Conservation (phyloP, 2,113 vertebrate species). For the Xiphorhynchus elegans region DNA sequence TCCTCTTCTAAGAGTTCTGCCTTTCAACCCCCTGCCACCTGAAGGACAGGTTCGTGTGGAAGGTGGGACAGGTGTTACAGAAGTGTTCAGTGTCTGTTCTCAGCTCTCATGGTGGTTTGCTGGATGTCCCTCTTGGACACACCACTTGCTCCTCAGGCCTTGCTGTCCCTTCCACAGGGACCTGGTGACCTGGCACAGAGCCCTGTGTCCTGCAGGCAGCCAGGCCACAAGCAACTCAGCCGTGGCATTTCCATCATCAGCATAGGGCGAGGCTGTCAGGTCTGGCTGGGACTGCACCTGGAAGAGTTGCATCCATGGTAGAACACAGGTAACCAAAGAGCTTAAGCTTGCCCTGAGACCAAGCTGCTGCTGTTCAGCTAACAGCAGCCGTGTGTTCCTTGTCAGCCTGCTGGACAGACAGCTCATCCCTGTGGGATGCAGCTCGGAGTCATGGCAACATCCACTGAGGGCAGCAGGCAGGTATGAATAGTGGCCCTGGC, state of each 20-base stretch:
- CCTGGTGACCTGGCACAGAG: not conserved
- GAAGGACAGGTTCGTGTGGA: not conserved
- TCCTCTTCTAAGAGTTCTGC: rapidly evolving
- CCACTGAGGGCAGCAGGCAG: not conserved
- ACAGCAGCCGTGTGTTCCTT: not conserved
- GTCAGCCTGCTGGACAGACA: not conserved
- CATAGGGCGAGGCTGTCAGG: not conserved
- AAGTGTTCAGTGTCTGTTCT: not conserved
- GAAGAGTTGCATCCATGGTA: not conserved
- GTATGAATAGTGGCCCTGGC: not conserved
- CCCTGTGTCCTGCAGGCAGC: not conserved
- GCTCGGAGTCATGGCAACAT: not conserved
- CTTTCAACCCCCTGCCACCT: rapidly evolving
- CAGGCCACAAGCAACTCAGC: not conserved
- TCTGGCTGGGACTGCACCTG: not conserved
- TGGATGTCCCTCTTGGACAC: rapidly evolving
- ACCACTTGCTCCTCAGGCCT: not conserved
- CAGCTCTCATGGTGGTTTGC: not conserved
- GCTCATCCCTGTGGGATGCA: rapidly evolving
- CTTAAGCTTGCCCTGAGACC: not conserved
- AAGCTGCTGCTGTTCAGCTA: not conserved
- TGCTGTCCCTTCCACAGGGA: not conserved
- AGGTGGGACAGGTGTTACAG: not conserved
- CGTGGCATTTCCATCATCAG: not conserved
- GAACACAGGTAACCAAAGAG: not conserved